Base-by-base conservation (phyloP, 2,797 vertebrate genomes). In the Octomys mimax region DNA sequence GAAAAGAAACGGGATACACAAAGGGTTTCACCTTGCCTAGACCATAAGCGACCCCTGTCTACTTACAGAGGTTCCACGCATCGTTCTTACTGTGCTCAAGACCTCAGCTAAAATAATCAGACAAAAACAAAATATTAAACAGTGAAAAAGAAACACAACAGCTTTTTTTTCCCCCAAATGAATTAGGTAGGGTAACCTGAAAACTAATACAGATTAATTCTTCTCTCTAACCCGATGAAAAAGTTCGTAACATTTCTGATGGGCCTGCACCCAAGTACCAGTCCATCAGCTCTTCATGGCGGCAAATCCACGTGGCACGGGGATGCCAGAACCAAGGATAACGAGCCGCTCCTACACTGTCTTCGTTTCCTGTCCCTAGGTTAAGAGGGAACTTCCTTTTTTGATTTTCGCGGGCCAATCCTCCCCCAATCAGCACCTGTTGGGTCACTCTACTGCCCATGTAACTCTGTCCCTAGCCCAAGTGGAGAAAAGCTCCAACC, bases 171-270 rank as follows among this genome's bases (percentile, higher is more conserved):
- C 7, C 85, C 11, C n/a, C 19, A 80, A 89, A 61, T 61, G 64
- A 85, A 2, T 54, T 73, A 13, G 18, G 31, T 73, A 73, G 1
- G 62, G 1, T 24, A 89, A 85, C 39, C 81, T 87, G 18, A 95
- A 93, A 89, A 93, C 10, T 85, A 80, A 87, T 94, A 36, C 13
- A 96, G 33, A 81, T 84, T 79, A 70, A 77, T 79, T 91, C 59
- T 96, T 91, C 39, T 28, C 26, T 68, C 26, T 62, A 33, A 68
- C 49, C 52, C 36, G 59, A 21, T 73, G 78, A 61, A 66, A 71
- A 3, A 85, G n/a, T 46, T 59, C 78, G 31, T 1, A 82, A 86
- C 68, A 80, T n/a, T 31, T 57, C 54, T 57, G 54, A 57, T 57
- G 54, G 54, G 54, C 19, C 54, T 5, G 16, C 54, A 18, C 54